Evolutionary conservation across 2,888 invertebrate species (phyloP).

Genomic region (Ischnura elegans): DNA sequence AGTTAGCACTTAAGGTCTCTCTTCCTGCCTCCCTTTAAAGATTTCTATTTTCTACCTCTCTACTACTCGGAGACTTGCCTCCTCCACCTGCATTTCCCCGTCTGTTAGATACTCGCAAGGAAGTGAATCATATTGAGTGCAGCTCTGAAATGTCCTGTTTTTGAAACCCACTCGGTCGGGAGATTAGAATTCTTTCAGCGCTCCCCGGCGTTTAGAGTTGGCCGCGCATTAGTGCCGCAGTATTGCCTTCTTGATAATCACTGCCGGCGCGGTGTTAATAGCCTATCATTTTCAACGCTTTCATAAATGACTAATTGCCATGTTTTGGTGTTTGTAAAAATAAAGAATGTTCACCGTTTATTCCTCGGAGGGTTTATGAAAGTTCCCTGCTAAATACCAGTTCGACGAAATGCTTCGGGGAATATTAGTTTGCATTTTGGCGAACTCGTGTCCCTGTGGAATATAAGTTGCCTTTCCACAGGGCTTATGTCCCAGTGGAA

Average conservation of each 20-base stretch:
- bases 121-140: conserved; percentile 38
- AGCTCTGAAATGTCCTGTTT: background rate
- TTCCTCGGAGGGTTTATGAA: conserved; percentile 12
- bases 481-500: background rate
- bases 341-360: background rate
- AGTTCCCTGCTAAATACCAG: background rate
- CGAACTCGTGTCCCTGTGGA: background rate
- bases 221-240: background rate
- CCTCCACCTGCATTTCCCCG: background rate
- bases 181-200: background rate
- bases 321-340: background rate
- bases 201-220: background rate
- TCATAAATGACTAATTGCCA: conserved; percentile 29
- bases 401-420: background rate
- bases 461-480: background rate
- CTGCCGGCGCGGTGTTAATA: background rate
- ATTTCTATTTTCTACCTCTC: background rate
- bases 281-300: conserved; percentile 35
- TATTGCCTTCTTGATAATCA: conserved; percentile 16
- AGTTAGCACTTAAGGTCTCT: background rate
- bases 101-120: background rate
- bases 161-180: background rate
- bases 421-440: background rate
- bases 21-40: background rate
- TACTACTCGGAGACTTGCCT: too few species aligned